Evolutionary conservation across 2,113 vertebrate genomes (phyloP).

Genomic region (Eulemur macaco): DNA sequence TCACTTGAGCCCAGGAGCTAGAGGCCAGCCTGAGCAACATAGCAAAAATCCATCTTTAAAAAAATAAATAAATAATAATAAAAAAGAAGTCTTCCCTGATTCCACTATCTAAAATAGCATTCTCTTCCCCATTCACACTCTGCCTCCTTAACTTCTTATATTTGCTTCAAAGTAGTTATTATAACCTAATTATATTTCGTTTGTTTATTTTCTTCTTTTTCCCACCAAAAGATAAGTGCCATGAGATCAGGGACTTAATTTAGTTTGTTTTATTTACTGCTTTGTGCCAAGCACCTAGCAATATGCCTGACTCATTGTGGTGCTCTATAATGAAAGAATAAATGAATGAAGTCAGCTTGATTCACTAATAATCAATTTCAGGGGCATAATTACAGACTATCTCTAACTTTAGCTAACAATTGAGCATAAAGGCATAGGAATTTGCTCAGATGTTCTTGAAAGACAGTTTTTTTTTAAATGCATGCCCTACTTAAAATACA

Average conservation of each 20-base stretch:
- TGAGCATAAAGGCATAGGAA: slow-evolving; percentile 25
- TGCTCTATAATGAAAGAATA: not conserved
- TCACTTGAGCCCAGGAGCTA: not conserved
- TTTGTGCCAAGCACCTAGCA: not conserved
- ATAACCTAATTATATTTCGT: not conserved
- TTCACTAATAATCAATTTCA: slow-evolving; percentile 7
- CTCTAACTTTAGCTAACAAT: not conserved
- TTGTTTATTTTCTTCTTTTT: not conserved
- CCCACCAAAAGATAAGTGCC: not conserved
- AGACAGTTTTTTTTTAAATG: slow-evolving; percentile 28
- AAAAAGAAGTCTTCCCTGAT: not conserved
- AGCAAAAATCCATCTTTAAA: not conserved
- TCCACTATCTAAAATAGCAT: not conserved
- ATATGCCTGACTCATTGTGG: not conserved
- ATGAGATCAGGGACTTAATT: not conserved
- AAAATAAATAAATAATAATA: not conserved
- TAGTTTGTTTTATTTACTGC: not conserved
- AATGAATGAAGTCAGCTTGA: not conserved
- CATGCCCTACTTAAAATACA: slow-evolving; percentile 48
- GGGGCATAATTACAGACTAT: not conserved
- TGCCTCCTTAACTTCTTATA: not conserved
- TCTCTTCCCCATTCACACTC: not conserved
- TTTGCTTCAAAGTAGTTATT: slow-evolving; percentile 7
- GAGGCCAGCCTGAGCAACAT: not conserved
- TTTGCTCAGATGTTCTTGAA: slow-evolving; percentile 44